Evolutionary conservation across 2,113 vertebrate genomes (phyloP), one percentile per base, ranked within the genome.

Genomic region (Pithys albifrons): DNA sequence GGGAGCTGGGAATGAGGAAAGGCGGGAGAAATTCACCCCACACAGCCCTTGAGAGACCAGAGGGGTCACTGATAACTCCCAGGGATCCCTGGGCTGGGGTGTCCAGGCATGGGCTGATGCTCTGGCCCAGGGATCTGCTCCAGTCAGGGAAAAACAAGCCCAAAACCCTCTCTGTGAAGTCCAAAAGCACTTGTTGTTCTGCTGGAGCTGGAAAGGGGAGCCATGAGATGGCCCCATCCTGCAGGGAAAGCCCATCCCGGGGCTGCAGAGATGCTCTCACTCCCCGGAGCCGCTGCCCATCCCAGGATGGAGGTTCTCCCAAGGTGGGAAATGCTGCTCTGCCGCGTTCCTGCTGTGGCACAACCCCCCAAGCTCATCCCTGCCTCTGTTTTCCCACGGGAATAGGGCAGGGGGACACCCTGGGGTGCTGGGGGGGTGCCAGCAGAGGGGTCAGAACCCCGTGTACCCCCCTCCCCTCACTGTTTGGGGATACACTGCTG

Each of bases 211-310:
- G 81, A 31, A 77, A 33, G 27, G 57, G 72, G 45, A 84, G 66
- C 4, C 19, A 19, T 0, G 1, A 48, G 62, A 13, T 9, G 1
- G 39, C 33, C 16, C 22, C 10, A 0, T 22, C 35, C 29, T 0
- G 1, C 1, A 2, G 83, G 55, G 48, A 89, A 65, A 89, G 31
- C 22, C 71, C 33, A 0, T 49, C 49, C 52, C 16, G 0, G 0
- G 1, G 49, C 43, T 12, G 66, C 8, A 2, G 85, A 16, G 88
- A 33, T 10, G 77, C 77, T 48, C 35, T 43, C 7, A 1, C 52
- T 54, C 52, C 7, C 46, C 43, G 1, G 19, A 45, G 73, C 43
- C 2, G 2, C 77, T 13, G 39, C 72, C 55, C 57, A 23, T 29
- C 58, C 19, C 35, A 0, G 81, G 16, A 20, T 0, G 19, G 25